Conservation (phyloP, 2,888 invertebrate genomes). For the Lamproptera curius region DNA sequence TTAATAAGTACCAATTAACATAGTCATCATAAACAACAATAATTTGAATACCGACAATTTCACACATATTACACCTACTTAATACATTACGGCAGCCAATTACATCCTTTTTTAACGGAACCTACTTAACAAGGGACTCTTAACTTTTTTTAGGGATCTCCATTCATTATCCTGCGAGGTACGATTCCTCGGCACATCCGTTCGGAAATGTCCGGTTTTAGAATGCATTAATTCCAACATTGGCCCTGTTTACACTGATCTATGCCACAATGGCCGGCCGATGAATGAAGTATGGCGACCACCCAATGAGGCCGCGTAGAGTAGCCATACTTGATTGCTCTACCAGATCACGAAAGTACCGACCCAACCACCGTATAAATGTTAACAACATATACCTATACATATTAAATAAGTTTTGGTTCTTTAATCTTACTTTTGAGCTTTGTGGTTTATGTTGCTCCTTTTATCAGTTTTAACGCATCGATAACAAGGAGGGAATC, state of each 20-base stretch:
- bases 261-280: slow-evolving; percentile 38
- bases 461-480: no score
- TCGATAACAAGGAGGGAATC: no score
- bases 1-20: no score
- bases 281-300: slow-evolving; percentile 54
- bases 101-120: neutral
- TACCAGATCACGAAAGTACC: slow-evolving; percentile 42
- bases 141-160: slow-evolving; percentile 3
- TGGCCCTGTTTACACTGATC: slow-evolving; percentile 57
- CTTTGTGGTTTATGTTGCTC: no score
- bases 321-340: slow-evolving; percentile 40
- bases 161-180: slow-evolving; percentile 20
- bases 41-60: no score
- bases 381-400: no score
- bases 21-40: no score
- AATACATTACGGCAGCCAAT: neutral
- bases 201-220: slow-evolving; percentile 59
- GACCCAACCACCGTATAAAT: no score
- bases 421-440: no score
- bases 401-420: no score
- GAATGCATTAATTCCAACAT: slow-evolving; percentile 33
- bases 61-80: no score
- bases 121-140: neutral
- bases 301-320: slow-evolving; percentile 60
- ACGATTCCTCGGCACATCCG: slow-evolving; percentile 47